Evolutionary conservation across 2,888 invertebrate genomes (phyloP).

Genomic region (Anthrax anthrax): DNA sequence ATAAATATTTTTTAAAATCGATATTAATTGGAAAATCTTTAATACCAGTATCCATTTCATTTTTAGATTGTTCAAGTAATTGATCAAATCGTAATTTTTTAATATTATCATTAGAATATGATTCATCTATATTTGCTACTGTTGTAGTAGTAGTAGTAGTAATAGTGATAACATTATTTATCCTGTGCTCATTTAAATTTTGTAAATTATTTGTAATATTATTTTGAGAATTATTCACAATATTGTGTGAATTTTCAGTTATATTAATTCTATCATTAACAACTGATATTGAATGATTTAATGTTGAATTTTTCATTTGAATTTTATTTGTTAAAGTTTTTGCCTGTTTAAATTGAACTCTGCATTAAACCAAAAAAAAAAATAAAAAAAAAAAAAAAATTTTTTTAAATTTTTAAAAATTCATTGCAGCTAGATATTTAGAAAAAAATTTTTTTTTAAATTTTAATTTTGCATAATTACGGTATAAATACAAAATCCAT

Average conservation of each 20-base stretch:
- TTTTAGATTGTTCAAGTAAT: constrained; percentile 10
- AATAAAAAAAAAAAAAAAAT: not conserved
- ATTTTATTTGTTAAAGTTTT: no score
- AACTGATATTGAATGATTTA: no score
- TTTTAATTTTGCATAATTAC: not conserved
- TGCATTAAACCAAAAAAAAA: not conserved
- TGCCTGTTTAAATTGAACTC: no score
- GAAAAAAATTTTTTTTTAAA: no score
- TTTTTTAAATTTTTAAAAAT: not conserved
- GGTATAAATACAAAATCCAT: constrained; percentile 23
- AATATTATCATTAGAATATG: not conserved
- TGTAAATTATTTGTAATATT: no score
- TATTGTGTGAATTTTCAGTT: no score
- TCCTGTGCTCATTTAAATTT: no score
- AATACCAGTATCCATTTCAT: constrained; percentile 18
- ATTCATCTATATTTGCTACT: not conserved
- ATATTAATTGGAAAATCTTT: constrained; percentile 13
- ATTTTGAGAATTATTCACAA: no score
- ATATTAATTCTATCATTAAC: no score
- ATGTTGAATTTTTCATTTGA: no score
- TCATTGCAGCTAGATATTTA: no score
- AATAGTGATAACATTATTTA: not conserved
- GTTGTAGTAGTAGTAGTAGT: no score
- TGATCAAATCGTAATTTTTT: constrained; percentile 3
- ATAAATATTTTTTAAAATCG: not conserved